Base-by-base conservation (phyloP, 2,888 invertebrate species). In the Nebria brevicollis region DNA sequence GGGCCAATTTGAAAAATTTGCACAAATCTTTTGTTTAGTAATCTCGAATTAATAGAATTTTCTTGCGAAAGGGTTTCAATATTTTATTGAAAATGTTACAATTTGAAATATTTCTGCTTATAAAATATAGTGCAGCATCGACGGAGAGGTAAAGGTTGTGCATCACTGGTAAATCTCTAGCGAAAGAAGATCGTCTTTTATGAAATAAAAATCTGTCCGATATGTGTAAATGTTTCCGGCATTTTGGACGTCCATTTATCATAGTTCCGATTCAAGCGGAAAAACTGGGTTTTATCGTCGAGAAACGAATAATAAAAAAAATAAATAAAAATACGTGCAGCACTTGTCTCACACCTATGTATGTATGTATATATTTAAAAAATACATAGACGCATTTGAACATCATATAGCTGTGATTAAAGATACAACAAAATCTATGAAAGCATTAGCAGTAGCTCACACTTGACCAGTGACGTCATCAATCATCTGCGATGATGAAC, bases 231-330 rank as follows among this genome's bases (percentile, higher is more conserved):
- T 70, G 70, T 70, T 20, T 70, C 70, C 70, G 70, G 11, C 34
- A 70, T 70, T 70, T 70, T 34, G 6, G 25, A 11, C 70, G 34
- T 25, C 20, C 70, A 70, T 70, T 70, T 70, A 70, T 70, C 70
- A 70, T 34, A 70, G 8, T 70, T 70, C 34, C 70, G 70, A 25
- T 34, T 20, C n/a, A 11, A 26, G 70, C 25, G 8, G 70, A 70
- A 25, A 70, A 34, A 26, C n/a, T 20, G 70, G 25, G 70, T 20
- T 70, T 26, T 25, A 20, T 70, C 70, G 54, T 7, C 54, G 54
- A 70, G 70, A 34, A 70, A 20, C 1, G 13, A n/a, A 34, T 20
- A n/a, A 13, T 11, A 25, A 70, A 70, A 70, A 26, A 25, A 13
- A 34, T 26, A n/a, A 54, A 20, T 1, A 20, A 20, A 20, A 20